Conservation (phyloP, 2,797 vertebrate genomes). For the Podargus strigoides region DNA sequence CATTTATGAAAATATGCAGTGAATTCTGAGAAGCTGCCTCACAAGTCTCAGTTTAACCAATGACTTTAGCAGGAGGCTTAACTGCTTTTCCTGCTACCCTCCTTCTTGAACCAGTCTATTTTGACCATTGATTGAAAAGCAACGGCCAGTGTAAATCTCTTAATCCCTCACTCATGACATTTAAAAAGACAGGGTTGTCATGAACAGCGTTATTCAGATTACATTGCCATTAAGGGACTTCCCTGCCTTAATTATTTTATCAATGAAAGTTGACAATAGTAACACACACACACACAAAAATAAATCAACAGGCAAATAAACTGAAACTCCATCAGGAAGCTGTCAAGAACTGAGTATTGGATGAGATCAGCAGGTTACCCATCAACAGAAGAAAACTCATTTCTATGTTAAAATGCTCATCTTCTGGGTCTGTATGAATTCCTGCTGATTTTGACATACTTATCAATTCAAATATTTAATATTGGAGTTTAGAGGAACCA, state of each 20-base stretch:
- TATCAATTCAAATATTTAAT: not conserved
- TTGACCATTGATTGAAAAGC: not conserved
- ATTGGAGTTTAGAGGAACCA: not conserved
- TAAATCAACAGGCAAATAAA: slow-evolving; percentile 3
- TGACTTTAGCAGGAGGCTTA: slow-evolving; percentile 50
- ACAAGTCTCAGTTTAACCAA: not conserved
- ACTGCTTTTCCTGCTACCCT: slow-evolving; percentile 41
- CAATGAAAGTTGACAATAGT: not conserved
- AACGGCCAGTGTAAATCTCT: not conserved
- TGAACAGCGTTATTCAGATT: not conserved
- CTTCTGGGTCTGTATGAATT: not conserved
- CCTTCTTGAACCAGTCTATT: not conserved
- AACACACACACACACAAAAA: not conserved
- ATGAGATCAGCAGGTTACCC: not conserved
- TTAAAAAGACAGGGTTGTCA: not conserved
- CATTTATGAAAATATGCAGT: slow-evolving; percentile 25
- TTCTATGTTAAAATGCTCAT: not conserved
- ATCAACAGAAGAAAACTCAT: not conserved
- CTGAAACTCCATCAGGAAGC: not conserved
- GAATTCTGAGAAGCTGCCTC: slow-evolving; percentile 30
- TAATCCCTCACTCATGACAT: not conserved
- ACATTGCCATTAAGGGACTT: not conserved
- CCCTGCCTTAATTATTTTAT: not conserved
- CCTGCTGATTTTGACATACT: not conserved
- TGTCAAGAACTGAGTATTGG: not conserved